Evolutionary conservation across 2,888 invertebrate species (phyloP), one percentile per base, ranked within the genome.

Genomic region (Apamea monoglypha): DNA sequence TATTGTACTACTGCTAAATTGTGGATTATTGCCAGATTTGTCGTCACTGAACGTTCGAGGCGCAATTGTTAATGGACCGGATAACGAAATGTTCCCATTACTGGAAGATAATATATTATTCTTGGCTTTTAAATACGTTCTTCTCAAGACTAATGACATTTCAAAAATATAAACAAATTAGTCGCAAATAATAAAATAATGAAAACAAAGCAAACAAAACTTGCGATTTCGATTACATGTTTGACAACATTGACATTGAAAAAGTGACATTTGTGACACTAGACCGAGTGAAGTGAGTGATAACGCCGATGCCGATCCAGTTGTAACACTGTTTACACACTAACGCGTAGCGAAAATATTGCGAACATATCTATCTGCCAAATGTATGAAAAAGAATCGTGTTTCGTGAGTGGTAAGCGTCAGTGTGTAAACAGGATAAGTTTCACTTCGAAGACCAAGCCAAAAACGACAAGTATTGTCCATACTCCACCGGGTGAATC

Each of bases 1-100:
- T 79, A 98, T 97, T 18, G 97, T 97, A 85, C 95, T 96, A 74
- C 92, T 94, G 76, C 92, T 94, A 82, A 95, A 95, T 83, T 96
- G 95, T 73, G 93, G 92, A 86, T 91, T 92, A 85, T 90, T 92
- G 63, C 90, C 90, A 86, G 89, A 89, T 88, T 94, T 95, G 56
- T 95, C 95, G 84, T 96, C 96, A 88, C 94, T 92, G 74, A 92
- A 92, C 73, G 83, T 91, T 84, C 96, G 93, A 81, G 81, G 74
- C 75, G 88, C 72, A 78, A 88, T 84, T 80, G 89, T 83, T 70
- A 90, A 82, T 82, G 87, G 86, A 72, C 87, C 78, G 18, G 88
- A 78, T 71, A 91, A 61, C 40, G 91, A 84, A 78, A 86, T 86
- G 75, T 88, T 91, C 59, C 83, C 86, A 82, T 88, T 93, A 74